Conservation (phyloP, 2,888 invertebrate species). For the Microdon myrmicae region DNA sequence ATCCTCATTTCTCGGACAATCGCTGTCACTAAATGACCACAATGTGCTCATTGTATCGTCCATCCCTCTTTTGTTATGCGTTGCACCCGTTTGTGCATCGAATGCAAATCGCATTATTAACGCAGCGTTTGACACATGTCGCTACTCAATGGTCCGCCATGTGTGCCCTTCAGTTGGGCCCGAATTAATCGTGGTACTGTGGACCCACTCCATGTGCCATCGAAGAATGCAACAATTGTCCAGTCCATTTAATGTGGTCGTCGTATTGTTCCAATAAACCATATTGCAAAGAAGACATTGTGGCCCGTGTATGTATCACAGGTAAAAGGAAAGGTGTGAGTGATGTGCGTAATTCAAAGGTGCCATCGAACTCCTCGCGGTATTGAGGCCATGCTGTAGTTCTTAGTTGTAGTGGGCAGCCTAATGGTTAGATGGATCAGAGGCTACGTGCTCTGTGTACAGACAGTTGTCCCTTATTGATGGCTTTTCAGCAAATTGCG, state of each 20-base stretch:
- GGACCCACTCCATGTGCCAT: not conserved
- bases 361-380: constrained; percentile 20
- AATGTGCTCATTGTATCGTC: constrained; percentile 31
- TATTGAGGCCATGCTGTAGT: not conserved
- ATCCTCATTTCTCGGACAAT: constrained; percentile 13
- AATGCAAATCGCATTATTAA: constrained; percentile 65
- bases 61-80: not conserved
- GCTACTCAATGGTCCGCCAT: no score
- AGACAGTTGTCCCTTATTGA: constrained; percentile 21
- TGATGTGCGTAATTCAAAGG: constrained; percentile 26
- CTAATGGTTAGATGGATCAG: not conserved
- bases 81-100: no score
- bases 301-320: constrained; percentile 7
- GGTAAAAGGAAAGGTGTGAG: constrained; percentile 38
- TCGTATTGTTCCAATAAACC: constrained; percentile 5
- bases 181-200: constrained; percentile 20
- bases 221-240: constrained; percentile 11
- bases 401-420: constrained; percentile 4
- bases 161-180: constrained; percentile 11
- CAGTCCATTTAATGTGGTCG: constrained; percentile 28
- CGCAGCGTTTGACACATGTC: constrained; percentile 57
- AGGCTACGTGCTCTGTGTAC: not conserved
- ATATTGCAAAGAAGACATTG: constrained; percentile 12
- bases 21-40: constrained; percentile 29
- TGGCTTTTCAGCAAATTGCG: constrained; percentile 36